Base-by-base conservation (phyloP, 2,113 vertebrate genomes). In the Calypte anna region DNA sequence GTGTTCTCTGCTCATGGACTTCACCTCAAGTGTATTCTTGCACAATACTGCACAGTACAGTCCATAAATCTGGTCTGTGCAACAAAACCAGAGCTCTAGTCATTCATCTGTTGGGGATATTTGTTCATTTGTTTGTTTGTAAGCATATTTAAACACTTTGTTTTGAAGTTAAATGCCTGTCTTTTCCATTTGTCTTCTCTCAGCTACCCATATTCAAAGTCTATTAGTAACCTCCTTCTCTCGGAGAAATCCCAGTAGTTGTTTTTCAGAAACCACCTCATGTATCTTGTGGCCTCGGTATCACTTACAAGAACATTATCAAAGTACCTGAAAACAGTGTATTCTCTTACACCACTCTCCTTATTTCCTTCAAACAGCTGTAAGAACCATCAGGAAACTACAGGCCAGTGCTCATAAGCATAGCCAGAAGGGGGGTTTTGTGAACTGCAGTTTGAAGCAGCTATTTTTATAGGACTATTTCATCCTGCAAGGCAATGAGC, bases 11-110 rank as follows among this genome's bases (percentile, higher is more conserved):
- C 7, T 88, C 33, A 22, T 22, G 33, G 40, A 82, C 43, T 48
- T 82, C 10, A 33, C 17, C 14, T 69, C 27, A 16, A 40, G 24
- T 57, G 4, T 48, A 31, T 79, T 87, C 20, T 62, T 48, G 7
- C 30, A 59, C 31, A 46, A 1, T 54, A 67, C 7, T 81, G 7
- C 3, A 8, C 22, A 63, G 23, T 24, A 33, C 7, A 81, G 54
- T 10, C 11, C 1, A 0, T 12, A 38, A 44, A 5, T n/a, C 25
- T 31, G 24, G 1, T 64, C n/a, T 54, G 61, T 23, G 30, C 58
- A 72, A 44, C 33, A 57, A 40, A 74, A 69, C 2, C 6, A 23
- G 59, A 66, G 14, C 10, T 84, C 11, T 10, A 22, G 23, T n/a
- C 4, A 18, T 86, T 83, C n/a, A 6, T 53, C 74, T 55, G 21